These are phyloP conservation scores for Typhlomys cinereus DNA, from an alignment of 2,113 vertebrate genomes.

Conservation along the genomic window DNA sequence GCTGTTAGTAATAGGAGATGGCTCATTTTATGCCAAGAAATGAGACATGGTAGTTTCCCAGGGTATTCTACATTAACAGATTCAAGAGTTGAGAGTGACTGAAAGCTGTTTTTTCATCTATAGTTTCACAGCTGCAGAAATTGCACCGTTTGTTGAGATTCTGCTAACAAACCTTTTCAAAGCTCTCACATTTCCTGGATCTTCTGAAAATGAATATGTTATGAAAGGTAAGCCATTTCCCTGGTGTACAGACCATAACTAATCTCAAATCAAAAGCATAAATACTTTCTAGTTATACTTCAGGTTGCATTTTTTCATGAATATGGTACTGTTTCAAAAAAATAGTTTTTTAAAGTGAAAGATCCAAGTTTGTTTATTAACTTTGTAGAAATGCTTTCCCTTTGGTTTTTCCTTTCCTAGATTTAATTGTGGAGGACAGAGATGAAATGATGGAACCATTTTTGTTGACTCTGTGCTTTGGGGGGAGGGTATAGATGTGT, in stretches of 20 bases:
- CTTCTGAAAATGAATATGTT: conserved; percentile 98
- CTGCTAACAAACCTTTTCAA: conserved; percentile 97
- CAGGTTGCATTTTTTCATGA: neutral
- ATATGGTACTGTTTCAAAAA: neutral
- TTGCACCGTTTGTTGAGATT: conserved; percentile 95
- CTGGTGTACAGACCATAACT: conserved; percentile 41
- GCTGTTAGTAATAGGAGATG: conserved; percentile 1
- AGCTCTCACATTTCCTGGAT: conserved; percentile 94
- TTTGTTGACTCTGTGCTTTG: neutral
- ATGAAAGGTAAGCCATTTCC: conserved; percentile 94
- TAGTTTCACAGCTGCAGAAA: conserved; percentile 94
- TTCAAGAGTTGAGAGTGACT: conserved; percentile 67
- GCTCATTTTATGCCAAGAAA: neutral
- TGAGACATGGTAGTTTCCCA: conserved; percentile 41
- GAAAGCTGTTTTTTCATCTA: conserved; percentile 78
- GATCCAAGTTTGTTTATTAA: neutral
- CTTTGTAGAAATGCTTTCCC: neutral
- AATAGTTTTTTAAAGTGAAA: neutral
- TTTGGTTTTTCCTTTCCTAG: neutral
- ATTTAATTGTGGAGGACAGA: conserved; percentile 39
- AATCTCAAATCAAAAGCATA: neutral
- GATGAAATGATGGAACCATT: neutral
- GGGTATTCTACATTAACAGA: conserved; percentile 11
- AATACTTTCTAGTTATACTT: neutral
- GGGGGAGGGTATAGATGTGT: neutral